A percentile compares a stretch with the other conserved stretches of the same genome.
These are phyloP conservation scores for Heterodera carotae DNA, from an alignment of 1,140 invertebrate genomes.

Conservation along the genomic window DNA sequence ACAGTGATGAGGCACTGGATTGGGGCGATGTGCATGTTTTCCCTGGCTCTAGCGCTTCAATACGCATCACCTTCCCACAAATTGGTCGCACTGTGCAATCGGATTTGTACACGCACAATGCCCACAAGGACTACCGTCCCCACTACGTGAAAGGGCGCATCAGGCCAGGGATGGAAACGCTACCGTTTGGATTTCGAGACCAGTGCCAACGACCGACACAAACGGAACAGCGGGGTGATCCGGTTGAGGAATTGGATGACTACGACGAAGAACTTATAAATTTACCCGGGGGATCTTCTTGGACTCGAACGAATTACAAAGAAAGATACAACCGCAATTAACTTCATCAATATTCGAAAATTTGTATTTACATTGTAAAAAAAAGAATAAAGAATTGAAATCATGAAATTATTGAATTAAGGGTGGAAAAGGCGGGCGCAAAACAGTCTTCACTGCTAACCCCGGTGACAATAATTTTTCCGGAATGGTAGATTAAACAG, in stretches of 20 bases:
- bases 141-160: slow-evolving; percentile 8
- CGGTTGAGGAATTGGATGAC: background rate
- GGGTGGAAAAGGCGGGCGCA: too few species aligned
- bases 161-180: background rate
- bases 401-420: too few species aligned
- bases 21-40: background rate
- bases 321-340: too few species aligned
- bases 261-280: too few species aligned
- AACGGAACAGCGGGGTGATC: background rate
- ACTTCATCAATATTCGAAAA: too few species aligned
- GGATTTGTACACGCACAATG: slow-evolving; percentile 2
- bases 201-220: background rate
- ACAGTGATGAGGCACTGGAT: background rate
- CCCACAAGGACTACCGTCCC: slow-evolving; percentile 9
- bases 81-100: background rate
- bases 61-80: slow-evolving; percentile 7
- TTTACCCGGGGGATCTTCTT: too few species aligned
- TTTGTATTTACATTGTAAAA: too few species aligned
- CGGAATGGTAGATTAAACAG: background rate
- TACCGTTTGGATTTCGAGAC: slow-evolving; percentile 14
- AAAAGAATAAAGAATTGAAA: background rate
- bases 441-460: background rate
- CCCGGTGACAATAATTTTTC: slow-evolving; percentile 10
- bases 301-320: too few species aligned
- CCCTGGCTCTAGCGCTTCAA: background rate